phyloP scores from a whole-genome alignment of 2,888 invertebrate species.

The Noctua janthina region DNA sequence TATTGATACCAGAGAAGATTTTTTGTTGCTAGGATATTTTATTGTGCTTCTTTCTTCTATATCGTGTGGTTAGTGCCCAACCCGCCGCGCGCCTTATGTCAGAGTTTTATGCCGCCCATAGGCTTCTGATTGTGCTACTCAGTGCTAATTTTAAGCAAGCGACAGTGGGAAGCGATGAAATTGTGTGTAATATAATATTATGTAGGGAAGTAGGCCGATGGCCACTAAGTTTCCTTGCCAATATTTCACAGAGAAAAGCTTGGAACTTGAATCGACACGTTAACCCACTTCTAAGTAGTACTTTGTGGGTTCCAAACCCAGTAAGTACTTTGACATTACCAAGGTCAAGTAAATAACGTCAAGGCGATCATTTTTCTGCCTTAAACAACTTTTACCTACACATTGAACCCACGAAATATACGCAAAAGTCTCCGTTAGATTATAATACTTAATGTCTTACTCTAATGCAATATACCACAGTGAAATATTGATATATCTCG shows the following conservation, averaged over 20 bases:
- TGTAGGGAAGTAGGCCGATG: neutral
- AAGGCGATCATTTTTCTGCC: slow-evolving; percentile 38
- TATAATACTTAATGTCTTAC: slow-evolving; percentile 21
- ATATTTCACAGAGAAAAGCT: neutral
- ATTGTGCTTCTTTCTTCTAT: neutral
- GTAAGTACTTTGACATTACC: neutral
- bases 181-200: neutral
- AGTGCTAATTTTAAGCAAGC: too few relatives aligned
- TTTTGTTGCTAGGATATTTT: neutral
- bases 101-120: too few relatives aligned
- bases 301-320: slow-evolving; percentile 10
- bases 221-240: neutral
- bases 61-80: too few relatives aligned
- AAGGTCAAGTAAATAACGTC: slow-evolving; percentile 31
- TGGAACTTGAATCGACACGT: neutral
- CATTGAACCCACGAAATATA: slow-evolving; percentile 35
- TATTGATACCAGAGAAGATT: neutral
- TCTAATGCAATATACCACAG: slow-evolving; percentile 56
- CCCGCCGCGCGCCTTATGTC: too few relatives aligned
- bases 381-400: slow-evolving; percentile 24
- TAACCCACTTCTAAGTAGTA: neutral
- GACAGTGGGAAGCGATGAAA: neutral
- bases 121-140: neutral
- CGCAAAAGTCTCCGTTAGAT: slow-evolving; percentile 29
- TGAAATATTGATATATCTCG: slow-evolving; percentile 59